A percentile compares a stretch with the other conserved stretches of the same genome.
phyloP scores from a whole-genome alignment of 2,888 invertebrate species.

The Eudasyphora cyanicolor region DNA sequence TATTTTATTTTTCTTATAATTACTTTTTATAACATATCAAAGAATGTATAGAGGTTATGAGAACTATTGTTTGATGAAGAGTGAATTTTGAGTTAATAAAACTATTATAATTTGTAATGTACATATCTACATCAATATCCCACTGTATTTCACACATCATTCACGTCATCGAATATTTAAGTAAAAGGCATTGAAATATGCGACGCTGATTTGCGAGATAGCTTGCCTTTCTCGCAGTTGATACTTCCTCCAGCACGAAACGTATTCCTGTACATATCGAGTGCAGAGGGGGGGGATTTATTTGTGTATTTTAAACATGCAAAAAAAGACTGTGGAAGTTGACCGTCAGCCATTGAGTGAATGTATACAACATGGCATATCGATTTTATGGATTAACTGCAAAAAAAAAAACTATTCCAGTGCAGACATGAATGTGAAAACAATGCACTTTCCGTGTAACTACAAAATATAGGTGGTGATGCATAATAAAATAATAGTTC shows the following conservation, averaged over 20 bases:
- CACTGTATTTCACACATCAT: slow-evolving; percentile 6
- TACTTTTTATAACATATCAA: no score
- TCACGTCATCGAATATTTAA: background rate
- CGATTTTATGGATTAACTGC: slow-evolving; percentile 16
- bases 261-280: background rate
- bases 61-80: no score
- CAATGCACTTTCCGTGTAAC: background rate
- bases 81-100: no score
- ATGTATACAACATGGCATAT: background rate
- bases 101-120: no score
- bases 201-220: background rate
- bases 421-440: background rate
- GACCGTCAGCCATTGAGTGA: background rate
- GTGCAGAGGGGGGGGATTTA: background rate
- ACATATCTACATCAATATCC: no score
- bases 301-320: background rate
- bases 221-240: background rate
- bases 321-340: no score
- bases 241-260: background rate
- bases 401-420: background rate
- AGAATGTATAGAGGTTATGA: no score
- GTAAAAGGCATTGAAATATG: background rate
- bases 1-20: no score
- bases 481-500: no score
- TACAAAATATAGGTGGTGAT: background rate